phyloP scores from a whole-genome alignment of 2,797 vertebrate genomes.

The Cossypha polioptera region DNA sequence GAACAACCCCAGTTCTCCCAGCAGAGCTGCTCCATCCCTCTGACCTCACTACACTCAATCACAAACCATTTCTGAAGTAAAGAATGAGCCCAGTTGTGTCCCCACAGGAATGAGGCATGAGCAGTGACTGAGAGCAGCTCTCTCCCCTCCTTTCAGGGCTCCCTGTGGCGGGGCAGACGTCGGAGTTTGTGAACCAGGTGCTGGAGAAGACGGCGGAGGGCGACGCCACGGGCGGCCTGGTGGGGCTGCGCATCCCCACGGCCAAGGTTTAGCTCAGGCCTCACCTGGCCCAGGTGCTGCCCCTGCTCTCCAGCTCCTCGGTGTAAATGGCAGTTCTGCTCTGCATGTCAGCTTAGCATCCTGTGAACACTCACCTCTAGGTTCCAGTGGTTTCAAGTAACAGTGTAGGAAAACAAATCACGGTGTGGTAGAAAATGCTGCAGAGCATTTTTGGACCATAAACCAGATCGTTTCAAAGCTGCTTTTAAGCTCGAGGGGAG shows the following conservation, averaged over 20 bases:
- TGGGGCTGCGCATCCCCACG: conserved; percentile 91
- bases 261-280: conserved; percentile 87
- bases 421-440: conserved; percentile 78
- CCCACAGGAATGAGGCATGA: rapidly evolving
- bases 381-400: conserved; percentile 73
- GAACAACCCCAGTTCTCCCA: not conserved
- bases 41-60: rapidly evolving
- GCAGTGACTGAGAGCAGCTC: not conserved
- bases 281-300: conserved; percentile 68
- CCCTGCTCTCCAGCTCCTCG: conserved; percentile 70
- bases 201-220: conserved; percentile 96
- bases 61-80: not conserved
- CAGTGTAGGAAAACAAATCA: conserved; percentile 71
- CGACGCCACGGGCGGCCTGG: conserved; percentile 94
- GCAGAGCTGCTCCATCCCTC: not conserved
- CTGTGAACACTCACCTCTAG: conserved; percentile 73
- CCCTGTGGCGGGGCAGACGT: conserved; percentile 94
- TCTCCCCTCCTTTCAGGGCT: conserved; percentile 76
- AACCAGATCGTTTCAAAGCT: conserved; percentile 69
- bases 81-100: not conserved
- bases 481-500: conserved; percentile 69
- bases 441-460: conserved; percentile 78
- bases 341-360: conserved; percentile 82
- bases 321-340: conserved; percentile 82
- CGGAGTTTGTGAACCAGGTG: conserved; percentile 98